Conservation (phyloP, 2,797 vertebrate species). For the Denticeps clupeoides region DNA sequence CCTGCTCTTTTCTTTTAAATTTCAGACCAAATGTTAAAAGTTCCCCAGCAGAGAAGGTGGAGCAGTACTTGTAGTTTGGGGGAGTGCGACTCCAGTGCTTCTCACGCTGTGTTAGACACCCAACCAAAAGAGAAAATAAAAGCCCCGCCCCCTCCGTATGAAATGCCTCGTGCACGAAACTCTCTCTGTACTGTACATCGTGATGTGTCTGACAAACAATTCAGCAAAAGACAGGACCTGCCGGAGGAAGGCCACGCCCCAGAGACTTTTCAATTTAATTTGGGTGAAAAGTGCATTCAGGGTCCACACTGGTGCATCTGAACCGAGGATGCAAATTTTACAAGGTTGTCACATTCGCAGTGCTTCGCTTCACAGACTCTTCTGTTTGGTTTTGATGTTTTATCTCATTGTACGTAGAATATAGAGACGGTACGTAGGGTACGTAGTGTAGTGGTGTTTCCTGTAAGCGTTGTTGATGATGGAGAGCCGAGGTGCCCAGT, state of each 20-base stretch:
- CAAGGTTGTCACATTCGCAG: too few relatives aligned
- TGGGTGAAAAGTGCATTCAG: too few relatives aligned
- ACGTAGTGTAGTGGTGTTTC: background rate
- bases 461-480: too few relatives aligned
- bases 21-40: slow-evolving; percentile 82
- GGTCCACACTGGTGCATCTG: too few relatives aligned
- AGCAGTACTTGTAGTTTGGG: slow-evolving; percentile 78
- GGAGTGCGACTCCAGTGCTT: slow-evolving; percentile 51
- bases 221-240: background rate
- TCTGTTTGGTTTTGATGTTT: slow-evolving; percentile 2
- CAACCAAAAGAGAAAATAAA: slow-evolving; percentile 28
- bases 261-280: too few relatives aligned
- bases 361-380: slow-evolving; percentile 24
- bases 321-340: too few relatives aligned
- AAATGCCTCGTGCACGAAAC: slow-evolving; percentile 15
- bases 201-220: background rate
- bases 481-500: slow-evolving; percentile 10
- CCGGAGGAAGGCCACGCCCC: too few relatives aligned
- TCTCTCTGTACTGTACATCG: slow-evolving; percentile 1
- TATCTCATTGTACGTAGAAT: slow-evolving; percentile 5
- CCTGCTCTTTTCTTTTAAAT: slow-evolving; percentile 75
- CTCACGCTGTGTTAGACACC: slow-evolving; percentile 60
- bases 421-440: background rate
- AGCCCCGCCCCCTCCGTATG: slow-evolving; percentile 5
- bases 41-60: slow-evolving; percentile 76